Conservation (phyloP, 2,113 vertebrate species). For the Odobenus rosmarus region DNA sequence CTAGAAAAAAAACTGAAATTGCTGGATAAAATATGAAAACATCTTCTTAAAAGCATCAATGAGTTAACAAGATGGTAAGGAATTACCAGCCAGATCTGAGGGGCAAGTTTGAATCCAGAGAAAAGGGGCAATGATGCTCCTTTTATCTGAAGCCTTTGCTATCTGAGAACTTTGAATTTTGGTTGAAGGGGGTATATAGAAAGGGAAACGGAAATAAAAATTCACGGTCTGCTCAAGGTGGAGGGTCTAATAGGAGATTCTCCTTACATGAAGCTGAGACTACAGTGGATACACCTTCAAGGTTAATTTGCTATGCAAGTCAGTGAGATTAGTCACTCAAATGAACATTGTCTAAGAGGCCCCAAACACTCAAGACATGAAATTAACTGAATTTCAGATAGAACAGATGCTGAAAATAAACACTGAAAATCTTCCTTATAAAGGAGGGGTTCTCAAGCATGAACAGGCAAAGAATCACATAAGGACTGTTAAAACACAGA, state of each 20-base stretch:
- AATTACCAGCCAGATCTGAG: background rate
- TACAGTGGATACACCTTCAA: background rate
- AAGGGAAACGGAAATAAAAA: background rate
- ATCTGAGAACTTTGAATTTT: background rate
- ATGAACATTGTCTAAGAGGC: background rate
- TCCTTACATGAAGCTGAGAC: background rate
- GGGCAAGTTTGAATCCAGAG: background rate
- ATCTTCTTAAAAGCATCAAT: background rate
- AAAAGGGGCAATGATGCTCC: background rate
- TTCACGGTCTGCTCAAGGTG: background rate
- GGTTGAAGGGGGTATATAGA: background rate
- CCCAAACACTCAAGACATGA: background rate
- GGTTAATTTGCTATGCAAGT: background rate
- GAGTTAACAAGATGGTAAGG: background rate
- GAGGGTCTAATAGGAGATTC: background rate
- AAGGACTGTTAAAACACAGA: background rate
- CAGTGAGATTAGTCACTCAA: background rate
- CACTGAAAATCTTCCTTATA: background rate
- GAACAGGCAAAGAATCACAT: background rate
- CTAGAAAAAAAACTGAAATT: background rate
- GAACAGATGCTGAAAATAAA: slow-evolving; percentile 65
- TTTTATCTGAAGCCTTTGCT: background rate
- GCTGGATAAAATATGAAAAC: background rate
- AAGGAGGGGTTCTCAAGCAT: background rate
- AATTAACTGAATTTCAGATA: background rate